A percentile compares a stretch with the other conserved stretches of the same genome.
Conservation (phyloP, 1,140 invertebrate genomes). For the Apis laboriosa region DNA sequence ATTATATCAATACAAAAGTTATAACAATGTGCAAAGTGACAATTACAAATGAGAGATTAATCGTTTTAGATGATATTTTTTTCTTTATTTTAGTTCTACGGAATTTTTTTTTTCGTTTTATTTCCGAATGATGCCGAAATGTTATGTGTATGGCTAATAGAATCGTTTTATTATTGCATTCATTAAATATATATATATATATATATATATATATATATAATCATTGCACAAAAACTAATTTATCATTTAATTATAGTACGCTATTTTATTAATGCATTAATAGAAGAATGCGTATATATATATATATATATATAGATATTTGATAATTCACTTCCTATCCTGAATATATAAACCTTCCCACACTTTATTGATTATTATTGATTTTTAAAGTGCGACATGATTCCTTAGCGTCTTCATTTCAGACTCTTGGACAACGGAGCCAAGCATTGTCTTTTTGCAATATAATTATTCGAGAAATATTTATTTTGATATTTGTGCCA, state of each 20-base stretch:
- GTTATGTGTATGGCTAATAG: background rate
- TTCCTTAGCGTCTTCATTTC: background rate
- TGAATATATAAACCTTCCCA: slow-evolving; percentile 6
- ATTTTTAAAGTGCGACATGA: slow-evolving; percentile 29
- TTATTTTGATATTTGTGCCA: background rate
- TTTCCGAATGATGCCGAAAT: background rate
- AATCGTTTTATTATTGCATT: background rate
- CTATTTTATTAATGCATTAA: background rate
- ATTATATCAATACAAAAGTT: too few relatives aligned
- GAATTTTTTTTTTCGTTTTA: background rate
- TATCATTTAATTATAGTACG: background rate
- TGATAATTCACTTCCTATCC: slow-evolving; percentile 1
- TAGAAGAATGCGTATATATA: background rate
- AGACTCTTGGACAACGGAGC: background rate
- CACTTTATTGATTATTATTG: slow-evolving; percentile 29
- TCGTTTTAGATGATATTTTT: too few relatives aligned
- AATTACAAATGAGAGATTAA: too few relatives aligned
- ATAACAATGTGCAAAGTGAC: too few relatives aligned
- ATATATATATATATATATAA: background rate
- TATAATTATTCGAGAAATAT: background rate
- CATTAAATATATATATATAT: background rate
- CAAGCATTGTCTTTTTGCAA: background rate
- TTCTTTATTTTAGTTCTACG: too few relatives aligned
- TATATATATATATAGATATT: background rate
- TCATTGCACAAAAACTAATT: background rate